A percentile compares a stretch with the other conserved stretches of the same genome.
These are phyloP conservation scores for Muraenolepis orangiensis DNA, from an alignment of 2,797 vertebrate genomes.

Conservation along the genomic window DNA sequence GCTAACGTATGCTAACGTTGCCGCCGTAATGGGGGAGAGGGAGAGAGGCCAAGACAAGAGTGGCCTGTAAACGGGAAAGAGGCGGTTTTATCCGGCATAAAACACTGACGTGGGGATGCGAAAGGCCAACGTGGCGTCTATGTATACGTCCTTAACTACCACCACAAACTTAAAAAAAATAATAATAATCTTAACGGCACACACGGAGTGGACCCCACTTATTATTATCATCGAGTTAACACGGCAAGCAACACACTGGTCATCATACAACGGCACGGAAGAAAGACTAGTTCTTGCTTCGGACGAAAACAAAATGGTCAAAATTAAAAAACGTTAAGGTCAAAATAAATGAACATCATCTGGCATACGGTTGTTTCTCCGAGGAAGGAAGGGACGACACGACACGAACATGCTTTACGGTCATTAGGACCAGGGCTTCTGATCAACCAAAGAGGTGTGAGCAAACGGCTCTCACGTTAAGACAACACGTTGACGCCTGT, in stretches of 20 bases:
- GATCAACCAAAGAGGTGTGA: constrained; percentile 36
- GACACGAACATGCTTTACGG: constrained; percentile 71
- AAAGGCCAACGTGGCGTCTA: too few species aligned
- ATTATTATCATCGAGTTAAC: constrained; percentile 68
- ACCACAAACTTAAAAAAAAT: constrained; percentile 64
- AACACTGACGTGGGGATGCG: too few species aligned
- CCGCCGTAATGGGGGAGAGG: too few species aligned
- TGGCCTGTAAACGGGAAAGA: too few species aligned
- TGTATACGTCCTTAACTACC: too few species aligned
- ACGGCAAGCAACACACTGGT: constrained; percentile 72
- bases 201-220: constrained; percentile 66
- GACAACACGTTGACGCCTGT: not conserved
- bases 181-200: too few species aligned
- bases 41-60: too few species aligned
- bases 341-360: constrained; percentile 41
- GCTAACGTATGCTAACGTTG: too few species aligned
- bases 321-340: not conserved
- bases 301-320: constrained; percentile 47
- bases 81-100: too few species aligned
- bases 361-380: constrained; percentile 68
- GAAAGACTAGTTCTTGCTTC: constrained; percentile 65
- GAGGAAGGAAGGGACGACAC: constrained; percentile 71
- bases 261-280: constrained; percentile 65
- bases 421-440: constrained; percentile 47
- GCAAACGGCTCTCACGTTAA: not conserved